Evolutionary conservation across 2,113 vertebrate species (phyloP), one percentile per base, ranked within the genome.

Genomic region (Oryzias celebensis): DNA sequence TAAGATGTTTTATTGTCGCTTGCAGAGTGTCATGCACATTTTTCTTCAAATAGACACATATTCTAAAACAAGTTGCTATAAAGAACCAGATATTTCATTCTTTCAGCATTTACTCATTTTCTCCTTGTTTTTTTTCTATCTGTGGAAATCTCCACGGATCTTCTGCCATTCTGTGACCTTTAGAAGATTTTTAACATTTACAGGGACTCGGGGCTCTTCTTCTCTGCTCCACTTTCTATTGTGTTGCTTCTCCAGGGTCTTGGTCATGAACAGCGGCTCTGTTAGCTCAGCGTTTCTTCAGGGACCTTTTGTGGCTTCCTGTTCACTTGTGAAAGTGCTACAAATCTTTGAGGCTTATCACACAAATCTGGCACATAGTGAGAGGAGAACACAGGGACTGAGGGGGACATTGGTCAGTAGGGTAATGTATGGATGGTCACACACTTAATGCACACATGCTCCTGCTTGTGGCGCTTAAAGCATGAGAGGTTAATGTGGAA

Each of bases 131-230:
- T 5, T 15, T 22, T 36, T 22, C 36, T 55, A 14, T 59, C 42
- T 6, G 4, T 43, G 52, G n/a, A 52, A 62, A 61, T 48, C 52
- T 55, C 13, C 20, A 31, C 1, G 45, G 31, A 73, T 48, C 66
- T 50, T 58, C 46, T 62, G 26, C 15, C 53, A 14, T 45, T 47
- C 45, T 48, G 12, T 71, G 68, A 77, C 66, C 75, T 81, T 77
- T 61, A 63, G 61, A 42, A 73, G 44, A 42, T 63, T 50, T 69
- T 71, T 63, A 70, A 82, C 67, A 52, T 79, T 72, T 68, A 62
- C 31, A 53, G 44, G 18, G 49, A 7, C 62, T 68, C 61, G 45
- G 60, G 54, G 28, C 20, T 1, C 22, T 48, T 45, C 36, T 36
- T 36, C 18, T 51, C 62, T 53, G 49, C 55, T 68, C 48, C 7